phyloP scores from a whole-genome alignment of 2,888 invertebrate species.

The Campoletis raptor region DNA sequence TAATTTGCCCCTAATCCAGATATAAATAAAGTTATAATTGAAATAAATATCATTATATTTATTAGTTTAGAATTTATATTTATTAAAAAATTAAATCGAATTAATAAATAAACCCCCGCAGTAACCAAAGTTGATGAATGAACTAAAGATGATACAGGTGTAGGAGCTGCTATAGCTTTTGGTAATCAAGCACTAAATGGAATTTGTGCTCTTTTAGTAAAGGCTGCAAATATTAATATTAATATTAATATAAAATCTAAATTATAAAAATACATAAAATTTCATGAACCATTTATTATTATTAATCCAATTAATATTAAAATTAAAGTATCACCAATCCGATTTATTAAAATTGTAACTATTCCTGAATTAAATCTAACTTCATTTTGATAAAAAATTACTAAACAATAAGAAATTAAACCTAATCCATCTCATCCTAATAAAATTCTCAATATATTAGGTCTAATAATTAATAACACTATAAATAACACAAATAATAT shows the following conservation, averaged over 20 bases:
- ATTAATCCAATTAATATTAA: conserved; percentile 87
- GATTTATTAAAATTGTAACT: conserved; percentile 90
- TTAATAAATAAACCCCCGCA: conserved; percentile 90
- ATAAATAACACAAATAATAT: conserved; percentile 89
- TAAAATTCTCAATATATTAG: conserved; percentile 90
- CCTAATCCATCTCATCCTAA: conserved; percentile 91
- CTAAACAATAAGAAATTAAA: conserved; percentile 90
- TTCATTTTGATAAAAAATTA: conserved; percentile 90
- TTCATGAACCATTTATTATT: conserved; percentile 85
- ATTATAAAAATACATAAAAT: conserved; percentile 85
- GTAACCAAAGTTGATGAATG: conserved; percentile 93
- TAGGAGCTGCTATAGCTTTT: conserved; percentile 91
- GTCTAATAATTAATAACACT: conserved; percentile 89
- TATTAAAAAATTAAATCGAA: conserved; percentile 87
- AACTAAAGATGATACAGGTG: conserved; percentile 91
- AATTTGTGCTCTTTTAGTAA: conserved; percentile 93
- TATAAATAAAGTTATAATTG: conserved; percentile 87
- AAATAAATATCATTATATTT: conserved; percentile 68
- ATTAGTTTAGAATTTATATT: conserved; percentile 84
- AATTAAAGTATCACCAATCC: conserved; percentile 90
- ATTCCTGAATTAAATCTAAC: conserved; percentile 90
- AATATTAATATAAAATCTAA: conserved; percentile 84
- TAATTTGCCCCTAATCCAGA: conserved; percentile 87
- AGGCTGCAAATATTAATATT: conserved; percentile 85
- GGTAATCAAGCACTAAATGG: conserved; percentile 92